These are phyloP conservation scores for Nannospalax galili DNA, from an alignment of 2,113 vertebrate genomes.

Conservation along the genomic window DNA sequence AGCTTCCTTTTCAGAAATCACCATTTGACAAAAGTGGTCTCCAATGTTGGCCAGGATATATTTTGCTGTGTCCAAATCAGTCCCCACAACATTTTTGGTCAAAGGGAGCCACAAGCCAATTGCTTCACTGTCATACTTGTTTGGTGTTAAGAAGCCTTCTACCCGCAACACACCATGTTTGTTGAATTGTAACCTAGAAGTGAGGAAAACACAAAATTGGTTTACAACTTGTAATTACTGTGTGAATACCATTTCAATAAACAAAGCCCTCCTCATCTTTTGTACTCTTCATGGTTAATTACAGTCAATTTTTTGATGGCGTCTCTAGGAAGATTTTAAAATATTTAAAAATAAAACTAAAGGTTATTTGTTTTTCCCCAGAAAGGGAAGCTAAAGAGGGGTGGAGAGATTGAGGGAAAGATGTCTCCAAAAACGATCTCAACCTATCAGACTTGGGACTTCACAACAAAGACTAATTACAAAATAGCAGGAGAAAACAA, in stretches of 20 bases:
- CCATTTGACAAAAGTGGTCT: conserved; percentile 90
- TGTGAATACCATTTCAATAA: conserved; percentile 21
- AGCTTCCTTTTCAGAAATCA: conserved; percentile 90
- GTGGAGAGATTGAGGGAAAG: background rate
- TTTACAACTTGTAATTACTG: background rate
- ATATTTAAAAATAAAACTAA: background rate
- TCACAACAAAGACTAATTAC: background rate
- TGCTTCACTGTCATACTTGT: conserved; percentile 88
- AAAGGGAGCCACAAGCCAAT: conserved; percentile 89
- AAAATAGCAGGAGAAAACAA: background rate
- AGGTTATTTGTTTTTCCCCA: background rate
- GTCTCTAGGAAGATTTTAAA: background rate
- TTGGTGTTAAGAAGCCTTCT: conserved; percentile 89
- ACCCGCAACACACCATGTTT: conserved; percentile 89
- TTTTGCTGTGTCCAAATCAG: conserved; percentile 89
- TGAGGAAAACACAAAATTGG: background rate
- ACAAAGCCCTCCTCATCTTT: background rate
- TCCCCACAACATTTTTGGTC: conserved; percentile 85
- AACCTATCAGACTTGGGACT: background rate
- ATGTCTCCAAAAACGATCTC: background rate
- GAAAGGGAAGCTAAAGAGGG: background rate
- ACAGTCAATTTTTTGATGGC: background rate
- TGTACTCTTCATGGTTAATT: conserved; percentile 26
- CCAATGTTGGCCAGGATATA: conserved; percentile 90
- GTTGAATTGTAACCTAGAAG: conserved; percentile 87